A percentile compares a stretch with the other conserved stretches of the same genome.
phyloP scores from a whole-genome alignment of 1,140 invertebrate species.

The Drosophila ironensis region DNA sequence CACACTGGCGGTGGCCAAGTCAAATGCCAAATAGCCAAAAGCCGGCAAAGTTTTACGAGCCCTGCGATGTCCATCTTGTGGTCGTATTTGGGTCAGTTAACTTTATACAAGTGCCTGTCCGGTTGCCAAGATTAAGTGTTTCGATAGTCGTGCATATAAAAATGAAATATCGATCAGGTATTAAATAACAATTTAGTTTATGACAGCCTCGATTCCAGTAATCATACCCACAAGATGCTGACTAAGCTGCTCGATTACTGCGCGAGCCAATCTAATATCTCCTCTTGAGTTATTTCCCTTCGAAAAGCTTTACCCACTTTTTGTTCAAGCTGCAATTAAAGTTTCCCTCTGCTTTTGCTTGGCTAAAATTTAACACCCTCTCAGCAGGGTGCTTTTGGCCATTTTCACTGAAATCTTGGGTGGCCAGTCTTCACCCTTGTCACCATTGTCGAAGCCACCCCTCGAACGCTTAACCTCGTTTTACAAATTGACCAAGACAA shows the following conservation, averaged over 20 bases:
- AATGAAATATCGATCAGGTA: constrained; percentile 81
- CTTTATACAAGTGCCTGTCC: constrained; percentile 71
- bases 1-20: too few relatives aligned
- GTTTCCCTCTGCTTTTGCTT: constrained; percentile 45
- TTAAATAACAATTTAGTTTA: constrained; percentile 80
- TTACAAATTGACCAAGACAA: constrained; percentile 73
- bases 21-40: constrained; percentile 50
- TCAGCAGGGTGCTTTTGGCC: constrained; percentile 16
- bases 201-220: constrained; percentile 51
- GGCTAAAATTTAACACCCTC: too few relatives aligned
- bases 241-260: constrained; percentile 15
- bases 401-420: constrained; percentile 14
- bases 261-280: constrained; percentile 12
- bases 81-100: constrained; percentile 75
- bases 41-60: constrained; percentile 68
- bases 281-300: background rate
- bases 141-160: constrained; percentile 79
- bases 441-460: background rate
- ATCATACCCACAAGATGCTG: constrained; percentile 35
- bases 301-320: too few relatives aligned
- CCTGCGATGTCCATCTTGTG: constrained; percentile 68
- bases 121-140: constrained; percentile 74
- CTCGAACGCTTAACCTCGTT: constrained; percentile 60
- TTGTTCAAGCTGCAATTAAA: too few relatives aligned
- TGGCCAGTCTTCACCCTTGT: constrained; percentile 25